phyloP scores from a whole-genome alignment of 2,113 vertebrate species.

The Cheilinus undulatus region DNA sequence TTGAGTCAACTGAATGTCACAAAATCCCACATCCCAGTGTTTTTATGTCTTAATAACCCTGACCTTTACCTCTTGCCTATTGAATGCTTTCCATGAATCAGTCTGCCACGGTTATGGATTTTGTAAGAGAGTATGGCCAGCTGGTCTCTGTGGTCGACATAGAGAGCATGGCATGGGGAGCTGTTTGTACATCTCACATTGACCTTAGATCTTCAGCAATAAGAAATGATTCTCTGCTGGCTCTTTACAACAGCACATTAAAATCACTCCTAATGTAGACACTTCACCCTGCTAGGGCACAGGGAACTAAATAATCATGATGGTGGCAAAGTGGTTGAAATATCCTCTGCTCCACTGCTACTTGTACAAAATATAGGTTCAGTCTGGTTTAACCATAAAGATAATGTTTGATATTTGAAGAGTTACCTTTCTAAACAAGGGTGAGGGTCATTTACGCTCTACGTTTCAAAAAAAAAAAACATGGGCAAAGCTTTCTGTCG shows the following conservation, averaged over 20 bases:
- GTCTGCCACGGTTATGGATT: constrained; percentile 48
- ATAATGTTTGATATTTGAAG: too few relatives aligned
- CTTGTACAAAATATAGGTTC: constrained; percentile 31
- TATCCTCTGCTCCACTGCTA: constrained; percentile 16
- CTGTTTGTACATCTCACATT: background rate
- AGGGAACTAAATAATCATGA: background rate
- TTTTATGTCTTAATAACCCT: constrained; percentile 66
- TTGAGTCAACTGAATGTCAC: constrained; percentile 72
- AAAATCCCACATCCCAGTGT: constrained; percentile 45
- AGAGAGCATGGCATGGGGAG: background rate
- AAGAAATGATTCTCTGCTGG: constrained; percentile 10
- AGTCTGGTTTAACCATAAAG: background rate
- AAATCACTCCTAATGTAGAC: background rate
- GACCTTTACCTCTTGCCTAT: constrained; percentile 68
- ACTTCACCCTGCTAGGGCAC: too few relatives aligned
- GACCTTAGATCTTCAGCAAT: constrained; percentile 49
- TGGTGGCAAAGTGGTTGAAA: background rate
- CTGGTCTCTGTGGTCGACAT: constrained; percentile 31
- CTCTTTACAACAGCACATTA: background rate
- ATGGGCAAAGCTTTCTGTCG: too few relatives aligned
- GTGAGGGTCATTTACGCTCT: too few relatives aligned
- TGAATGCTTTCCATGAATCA: constrained; percentile 48
- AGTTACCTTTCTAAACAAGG: too few relatives aligned
- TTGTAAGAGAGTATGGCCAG: constrained; percentile 37
- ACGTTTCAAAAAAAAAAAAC: too few relatives aligned